Evolutionary conservation across 2,888 invertebrate species (phyloP), one percentile per base, ranked within the genome.

Genomic region (Ypsolopha sequella): DNA sequence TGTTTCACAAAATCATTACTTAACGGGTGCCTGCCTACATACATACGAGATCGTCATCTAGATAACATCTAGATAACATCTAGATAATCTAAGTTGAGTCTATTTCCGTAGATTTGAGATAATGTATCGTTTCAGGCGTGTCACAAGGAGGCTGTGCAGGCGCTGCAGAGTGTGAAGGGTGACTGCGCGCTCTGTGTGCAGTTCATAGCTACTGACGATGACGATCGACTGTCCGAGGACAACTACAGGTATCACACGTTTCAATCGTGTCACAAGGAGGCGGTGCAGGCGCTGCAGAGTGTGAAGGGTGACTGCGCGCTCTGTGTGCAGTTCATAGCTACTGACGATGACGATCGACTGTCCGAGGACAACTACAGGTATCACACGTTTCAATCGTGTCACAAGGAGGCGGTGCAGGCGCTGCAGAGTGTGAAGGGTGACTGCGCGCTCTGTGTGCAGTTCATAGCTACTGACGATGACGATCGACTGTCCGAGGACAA

Each of bases 101-200:
- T n/a, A 24, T 13, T 33, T 24, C n/a, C n/a, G n/a, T 41, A 6
- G 41, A 41, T 44, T 14, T 44, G 9, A 44, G 33, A 46, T 34
- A 36, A 38, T 36, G 48, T 47, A 41, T 33, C 13, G 38, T 41
- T 36, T 6, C 68, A 88, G 88, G 89, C 91, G 39, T 93, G 92
- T 64, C 95, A 95, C 75, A 89, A 91, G 56, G 94, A 95, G 65
- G 95, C 95, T 6, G 95, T 95, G 6, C 89, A 91, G 58, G 90
- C 94, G 53, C 76, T 95, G 54, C 93, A 93, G 60, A 91, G 91
- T 64, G 93, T 93, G 75, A 91, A 90, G 61, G 93, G 93, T 9
- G 91, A 92, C 69, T 92, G 94, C 62, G 89, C 90, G 47, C 84
- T 95, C 57, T 91, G 93, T 70, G 93, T 95, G 50, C 92, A 94